Evolutionary conservation across 2,113 vertebrate species (phyloP).

Genomic region (Antechinus stuartii): DNA sequence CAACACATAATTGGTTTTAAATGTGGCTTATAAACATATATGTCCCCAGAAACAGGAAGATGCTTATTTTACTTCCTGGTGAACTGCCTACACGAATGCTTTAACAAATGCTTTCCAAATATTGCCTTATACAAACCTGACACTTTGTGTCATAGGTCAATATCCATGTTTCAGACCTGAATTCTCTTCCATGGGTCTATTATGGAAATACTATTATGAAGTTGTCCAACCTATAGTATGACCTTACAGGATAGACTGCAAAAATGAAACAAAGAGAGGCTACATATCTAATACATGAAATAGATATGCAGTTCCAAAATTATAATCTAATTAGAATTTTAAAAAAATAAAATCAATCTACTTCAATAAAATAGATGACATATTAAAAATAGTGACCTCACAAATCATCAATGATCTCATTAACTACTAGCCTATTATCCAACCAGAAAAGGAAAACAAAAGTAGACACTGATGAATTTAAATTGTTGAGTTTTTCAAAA

Average conservation of each 20-base stretch:
- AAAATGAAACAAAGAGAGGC: background rate
- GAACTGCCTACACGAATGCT: background rate
- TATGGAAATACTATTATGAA: background rate
- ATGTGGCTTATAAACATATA: fast-evolving
- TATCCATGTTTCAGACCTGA: background rate
- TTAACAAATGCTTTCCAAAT: background rate
- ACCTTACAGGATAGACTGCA: background rate
- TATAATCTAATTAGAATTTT: background rate
- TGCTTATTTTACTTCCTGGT: background rate
- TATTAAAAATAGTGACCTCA: background rate
- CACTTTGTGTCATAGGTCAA: background rate
- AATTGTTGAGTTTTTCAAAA: conserved; percentile 29
- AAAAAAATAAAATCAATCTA: background rate
- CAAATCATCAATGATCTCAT: fast-evolving
- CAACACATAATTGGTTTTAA: background rate
- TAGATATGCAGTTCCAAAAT: background rate
- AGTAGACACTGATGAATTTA: background rate
- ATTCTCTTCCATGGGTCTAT: background rate
- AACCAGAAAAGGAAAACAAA: conserved; percentile 8
- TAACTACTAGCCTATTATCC: background rate
- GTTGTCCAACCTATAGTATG: background rate
- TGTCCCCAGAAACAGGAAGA: background rate
- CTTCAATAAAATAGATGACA: background rate
- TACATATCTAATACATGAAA: no score
- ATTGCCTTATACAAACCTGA: background rate